Evolutionary conservation across 2,888 invertebrate genomes (phyloP), one percentile per base, ranked within the genome.

Genomic region (Empis stercorea): DNA sequence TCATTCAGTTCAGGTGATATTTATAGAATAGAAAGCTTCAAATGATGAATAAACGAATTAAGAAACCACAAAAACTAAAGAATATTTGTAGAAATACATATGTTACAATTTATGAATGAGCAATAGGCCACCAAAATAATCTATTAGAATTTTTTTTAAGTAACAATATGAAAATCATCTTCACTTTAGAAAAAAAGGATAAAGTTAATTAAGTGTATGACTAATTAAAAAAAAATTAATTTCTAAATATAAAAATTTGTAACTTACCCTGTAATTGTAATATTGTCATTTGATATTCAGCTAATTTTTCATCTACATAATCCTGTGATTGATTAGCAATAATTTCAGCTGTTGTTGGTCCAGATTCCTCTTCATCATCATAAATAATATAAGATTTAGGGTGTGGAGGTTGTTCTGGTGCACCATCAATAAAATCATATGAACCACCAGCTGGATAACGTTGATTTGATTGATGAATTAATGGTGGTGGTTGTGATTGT

Each of bases 311-410:
- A 65, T 93, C 93, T 54, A 93, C 81, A 68, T 92, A 93, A 70
- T 93, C 92, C 72, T 93, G 92, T 50, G 88, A 88, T 71, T 93
- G 93, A 66, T 84, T 86, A 52, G 91, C 91, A 59, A 92, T 91
- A 59, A 91, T 91, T 70, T 91, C 89, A 42, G 91, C 91, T 15
- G 91, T 91, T 50, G 88, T 85, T 10, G 86, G 87, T 40, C 88
- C 87, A 56, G 81, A 75, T 54, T 84, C 81, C 62, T 83, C 84
- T 48, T 84, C 84, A 44, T 80, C 79, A 60, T 78, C 78, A 59
- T 66, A 66, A 60, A 68, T 56, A 54, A 78, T 74, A 57, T 76
- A 75, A 53, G 76, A 74, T 73, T 75, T 72, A 55, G 76, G 76
- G 58, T 79, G 75, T 55, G 75, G 80, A 54, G 84, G 87, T 64